Evolutionary conservation across 1,140 invertebrate genomes (phyloP).

Genomic region (Limonius californicus): DNA sequence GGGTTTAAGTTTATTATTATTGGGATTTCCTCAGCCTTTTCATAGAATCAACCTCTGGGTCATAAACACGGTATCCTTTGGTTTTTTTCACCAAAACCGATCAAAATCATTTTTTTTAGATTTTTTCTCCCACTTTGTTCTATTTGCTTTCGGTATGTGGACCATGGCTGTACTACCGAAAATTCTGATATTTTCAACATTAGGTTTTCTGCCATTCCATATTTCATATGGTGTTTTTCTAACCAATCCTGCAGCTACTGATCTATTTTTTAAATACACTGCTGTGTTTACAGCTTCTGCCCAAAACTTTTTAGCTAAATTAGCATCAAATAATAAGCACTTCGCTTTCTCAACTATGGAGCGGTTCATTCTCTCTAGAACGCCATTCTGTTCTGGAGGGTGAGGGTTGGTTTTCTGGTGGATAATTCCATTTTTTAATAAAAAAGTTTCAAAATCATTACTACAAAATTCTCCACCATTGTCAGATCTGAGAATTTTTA

Average conservation of each 20-base stretch:
- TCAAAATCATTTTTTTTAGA: conserved; percentile 39
- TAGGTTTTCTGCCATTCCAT: conserved; percentile 47
- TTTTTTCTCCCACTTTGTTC: conserved; percentile 46
- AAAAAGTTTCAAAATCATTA: conserved; percentile 33
- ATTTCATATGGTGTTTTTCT: conserved; percentile 44
- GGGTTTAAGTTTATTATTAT: conserved; percentile 27
- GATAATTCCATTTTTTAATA: conserved; percentile 32
- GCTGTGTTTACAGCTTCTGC: conserved; percentile 48
- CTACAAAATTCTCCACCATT: conserved; percentile 37
- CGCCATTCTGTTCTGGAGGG: conserved; percentile 47
- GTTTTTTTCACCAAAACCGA: conserved; percentile 46
- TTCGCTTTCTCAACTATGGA: conserved; percentile 43
- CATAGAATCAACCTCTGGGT: no score
- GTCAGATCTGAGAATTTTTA: conserved; percentile 38
- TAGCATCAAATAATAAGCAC: conserved; percentile 41
- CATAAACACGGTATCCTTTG: no score
- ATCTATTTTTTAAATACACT: conserved; percentile 47
- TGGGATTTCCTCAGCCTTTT: conserved; percentile 42
- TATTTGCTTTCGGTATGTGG: conserved; percentile 44
- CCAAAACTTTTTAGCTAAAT: conserved; percentile 43
- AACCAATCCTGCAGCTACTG: neutral
- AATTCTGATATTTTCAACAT: conserved; percentile 43
- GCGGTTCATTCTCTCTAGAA: conserved; percentile 45
- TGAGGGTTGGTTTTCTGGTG: conserved; percentile 37
- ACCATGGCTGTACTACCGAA: conserved; percentile 47